Evolutionary conservation across 2,797 vertebrate genomes (phyloP), one percentile per base, ranked within the genome.

Genomic region (Phyllotis vaccarum): DNA sequence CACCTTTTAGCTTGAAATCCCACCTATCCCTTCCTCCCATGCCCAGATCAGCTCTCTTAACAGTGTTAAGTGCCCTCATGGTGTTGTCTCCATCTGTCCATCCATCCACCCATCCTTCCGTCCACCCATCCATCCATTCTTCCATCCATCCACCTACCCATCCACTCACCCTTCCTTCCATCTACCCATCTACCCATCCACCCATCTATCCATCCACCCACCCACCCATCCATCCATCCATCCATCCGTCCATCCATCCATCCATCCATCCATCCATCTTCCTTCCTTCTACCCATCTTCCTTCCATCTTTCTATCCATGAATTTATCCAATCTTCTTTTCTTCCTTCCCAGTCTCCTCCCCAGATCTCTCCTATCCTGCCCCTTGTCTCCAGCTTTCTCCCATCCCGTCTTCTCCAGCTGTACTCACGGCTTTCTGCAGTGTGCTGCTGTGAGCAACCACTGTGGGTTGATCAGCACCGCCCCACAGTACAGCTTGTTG

Each of bases 381-480:
- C 8, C 16, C 76, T 10, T 24, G 0, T 12, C 22, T 11, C 58
- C 80, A 6, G 2, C 54, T 14, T 29, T 60, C 29, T 1, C 54
- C 12, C 4, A 21, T 16, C 4, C 1, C 37, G 43, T 46, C n/a
- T 52, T 22, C 34, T 72, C 64, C 16, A 10, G 19, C 62, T 78
- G 40, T 58, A 74, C 92, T 93, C 95, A 95, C 96, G 24, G 91
- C 90, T 98, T 98, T 88, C 34, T 40, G 90, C 97, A 98, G 80
- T 98, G 98, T 0, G 98, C 98, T 0, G 98, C 98, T 0, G 98
- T 96, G 29, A 98, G 94, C 27, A 98, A 74, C 97, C 98, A 98
- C 75, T 94, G 97, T 0, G 87, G 90, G 5, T n/a, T 2, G 75
- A 98, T 86, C 92, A 98, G 10, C 80, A 92, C 97, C 0, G 95